These are phyloP conservation scores for Tapirus terrestris DNA, from an alignment of 2,113 vertebrate species.

Conservation along the genomic window DNA sequence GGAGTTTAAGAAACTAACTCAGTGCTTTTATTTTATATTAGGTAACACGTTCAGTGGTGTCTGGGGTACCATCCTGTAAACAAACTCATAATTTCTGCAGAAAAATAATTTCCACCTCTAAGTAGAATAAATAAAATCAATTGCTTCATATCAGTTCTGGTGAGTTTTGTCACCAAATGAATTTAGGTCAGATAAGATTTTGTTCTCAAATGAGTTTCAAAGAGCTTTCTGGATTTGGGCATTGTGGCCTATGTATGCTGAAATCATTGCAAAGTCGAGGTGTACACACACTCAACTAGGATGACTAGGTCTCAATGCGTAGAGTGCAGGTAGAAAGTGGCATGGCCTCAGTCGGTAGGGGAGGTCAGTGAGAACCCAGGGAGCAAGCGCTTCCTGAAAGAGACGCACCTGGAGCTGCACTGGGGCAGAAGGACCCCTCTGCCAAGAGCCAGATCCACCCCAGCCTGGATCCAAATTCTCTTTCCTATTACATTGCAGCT, in stretches of 20 bases:
- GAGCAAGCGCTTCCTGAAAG: neutral
- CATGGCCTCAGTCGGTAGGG: neutral
- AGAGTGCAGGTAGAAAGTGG: neutral
- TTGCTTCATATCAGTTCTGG: neutral
- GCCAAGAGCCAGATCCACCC: neutral
- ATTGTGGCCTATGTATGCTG: neutral
- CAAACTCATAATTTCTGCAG: neutral
- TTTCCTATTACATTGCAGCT: constrained; percentile 39
- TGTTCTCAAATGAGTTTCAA: neutral
- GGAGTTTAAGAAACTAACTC: neutral
- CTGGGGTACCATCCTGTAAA: neutral
- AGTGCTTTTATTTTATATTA: neutral
- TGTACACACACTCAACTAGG: accelerated
- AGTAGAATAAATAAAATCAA: neutral
- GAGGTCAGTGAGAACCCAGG: accelerated
- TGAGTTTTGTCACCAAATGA: neutral
- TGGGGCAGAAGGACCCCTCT: neutral
- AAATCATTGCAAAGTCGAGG: neutral
- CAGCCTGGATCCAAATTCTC: neutral
- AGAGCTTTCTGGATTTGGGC: neutral
- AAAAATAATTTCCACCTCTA: neutral
- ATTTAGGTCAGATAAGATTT: neutral
- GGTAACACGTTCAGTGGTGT: neutral
- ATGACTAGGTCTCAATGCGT: accelerated
- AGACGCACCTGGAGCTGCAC: neutral